Conservation (phyloP, 2,888 invertebrate species). For the Drosophila peninsularis region DNA sequence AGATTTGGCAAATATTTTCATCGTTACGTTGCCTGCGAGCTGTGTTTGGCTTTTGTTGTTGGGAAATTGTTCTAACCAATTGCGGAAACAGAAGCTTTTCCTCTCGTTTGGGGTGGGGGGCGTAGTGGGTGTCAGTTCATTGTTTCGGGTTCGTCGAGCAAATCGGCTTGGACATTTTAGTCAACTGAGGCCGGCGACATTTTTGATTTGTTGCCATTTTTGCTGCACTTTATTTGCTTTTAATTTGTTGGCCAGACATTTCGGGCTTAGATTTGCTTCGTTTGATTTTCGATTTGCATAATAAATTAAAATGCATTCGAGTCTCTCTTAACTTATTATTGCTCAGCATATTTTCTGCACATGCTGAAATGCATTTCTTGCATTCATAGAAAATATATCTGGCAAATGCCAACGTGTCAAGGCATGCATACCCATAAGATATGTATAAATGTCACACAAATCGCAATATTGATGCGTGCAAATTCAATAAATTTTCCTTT, state of each 20-base stretch:
- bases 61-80: conserved; percentile 56
- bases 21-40: conserved; percentile 33
- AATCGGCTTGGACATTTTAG: conserved; percentile 40
- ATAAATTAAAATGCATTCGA: conserved; percentile 46
- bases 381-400: neutral
- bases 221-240: conserved; percentile 62
- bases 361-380: neutral
- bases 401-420: conserved; percentile 9
- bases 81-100: conserved; percentile 55
- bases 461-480: conserved; percentile 1
- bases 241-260: conserved; percentile 52
- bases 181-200: conserved; percentile 26
- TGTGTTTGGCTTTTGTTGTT: conserved; percentile 42
- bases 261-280: conserved; percentile 34
- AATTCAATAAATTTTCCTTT: conserved; percentile 7
- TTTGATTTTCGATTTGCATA: conserved; percentile 68
- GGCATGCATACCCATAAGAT: neutral
- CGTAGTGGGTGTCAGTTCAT: conserved; percentile 19
- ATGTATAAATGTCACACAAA: neutral
- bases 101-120: neutral
- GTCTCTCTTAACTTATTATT: conserved; percentile 18
- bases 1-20: conserved; percentile 64
- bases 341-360: conserved; percentile 9
- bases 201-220: conserved; percentile 45
- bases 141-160: conserved; percentile 38